phyloP scores from a whole-genome alignment of 1,140 invertebrate species.

The Drosophila santomea region DNA sequence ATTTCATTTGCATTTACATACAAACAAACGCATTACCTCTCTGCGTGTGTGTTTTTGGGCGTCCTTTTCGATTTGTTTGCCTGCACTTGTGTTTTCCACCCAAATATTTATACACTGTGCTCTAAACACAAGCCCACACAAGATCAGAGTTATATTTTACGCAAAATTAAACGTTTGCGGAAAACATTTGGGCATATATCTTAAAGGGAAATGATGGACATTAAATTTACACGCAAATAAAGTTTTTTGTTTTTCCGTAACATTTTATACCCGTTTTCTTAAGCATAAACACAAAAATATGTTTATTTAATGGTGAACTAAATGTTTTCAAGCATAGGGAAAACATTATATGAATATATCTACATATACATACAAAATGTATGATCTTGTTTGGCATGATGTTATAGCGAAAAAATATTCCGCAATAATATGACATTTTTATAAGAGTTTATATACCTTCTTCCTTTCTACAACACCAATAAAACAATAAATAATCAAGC shows the following conservation, averaged over 20 bases:
- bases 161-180: conserved; percentile 54
- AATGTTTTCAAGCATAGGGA: neutral
- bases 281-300: neutral
- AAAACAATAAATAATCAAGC: conserved; percentile 21
- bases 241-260: neutral
- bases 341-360: neutral
- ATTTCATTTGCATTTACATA: conserved; percentile 66
- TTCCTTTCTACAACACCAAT: neutral
- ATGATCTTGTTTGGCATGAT: no score
- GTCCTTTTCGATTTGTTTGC: conserved; percentile 58
- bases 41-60: conserved; percentile 14
- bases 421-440: no score
- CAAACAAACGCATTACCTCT: conserved; percentile 39
- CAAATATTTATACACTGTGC: conserved; percentile 62
- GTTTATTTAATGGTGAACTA: neutral
- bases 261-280: neutral
- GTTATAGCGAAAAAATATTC: no score
- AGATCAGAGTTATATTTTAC: conserved; percentile 30
- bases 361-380: neutral
- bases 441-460: neutral
- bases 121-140: neutral
- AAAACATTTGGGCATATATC: conserved; percentile 8
- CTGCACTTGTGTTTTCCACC: conserved; percentile 33
- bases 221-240: neutral
- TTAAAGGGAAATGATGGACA: neutral